Evolutionary conservation across 2,113 vertebrate genomes (phyloP).

Genomic region (Cygnus buccinator): DNA sequence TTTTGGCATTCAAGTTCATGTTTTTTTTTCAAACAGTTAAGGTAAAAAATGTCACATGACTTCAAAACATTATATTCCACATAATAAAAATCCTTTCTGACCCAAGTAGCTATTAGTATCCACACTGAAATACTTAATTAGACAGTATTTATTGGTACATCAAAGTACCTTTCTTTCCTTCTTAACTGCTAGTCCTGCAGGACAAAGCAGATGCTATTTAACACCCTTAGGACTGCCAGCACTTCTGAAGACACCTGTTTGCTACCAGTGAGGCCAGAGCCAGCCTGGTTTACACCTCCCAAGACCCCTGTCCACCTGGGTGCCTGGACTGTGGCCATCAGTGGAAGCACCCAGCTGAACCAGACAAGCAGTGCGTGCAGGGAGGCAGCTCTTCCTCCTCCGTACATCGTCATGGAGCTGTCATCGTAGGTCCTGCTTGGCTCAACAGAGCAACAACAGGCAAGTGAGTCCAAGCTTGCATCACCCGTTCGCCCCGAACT

Average conservation of each 20-base stretch:
- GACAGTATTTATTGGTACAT: neutral
- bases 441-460: neutral
- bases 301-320: neutral
- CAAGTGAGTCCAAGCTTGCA: neutral
- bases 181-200: neutral
- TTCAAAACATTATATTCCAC: neutral
- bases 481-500: neutral
- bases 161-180: neutral
- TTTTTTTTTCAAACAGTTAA: neutral
- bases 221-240: neutral
- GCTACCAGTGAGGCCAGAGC: neutral
- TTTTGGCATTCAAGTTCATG: neutral
- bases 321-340: rapidly evolving
- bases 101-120: neutral
- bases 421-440: neutral
- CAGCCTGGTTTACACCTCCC: neutral
- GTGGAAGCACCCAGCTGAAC: neutral
- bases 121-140: neutral
- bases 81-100: neutral
- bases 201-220: neutral
- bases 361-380: neutral
- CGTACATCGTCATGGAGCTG: neutral
- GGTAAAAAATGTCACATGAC: neutral
- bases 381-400: neutral
- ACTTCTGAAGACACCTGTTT: neutral